Percentiles rank a stretch among this genome's conserved stretches.
phyloP scores from a whole-genome alignment of 1,140 invertebrate species.

The Pseudomyrmex cubaensis region DNA sequence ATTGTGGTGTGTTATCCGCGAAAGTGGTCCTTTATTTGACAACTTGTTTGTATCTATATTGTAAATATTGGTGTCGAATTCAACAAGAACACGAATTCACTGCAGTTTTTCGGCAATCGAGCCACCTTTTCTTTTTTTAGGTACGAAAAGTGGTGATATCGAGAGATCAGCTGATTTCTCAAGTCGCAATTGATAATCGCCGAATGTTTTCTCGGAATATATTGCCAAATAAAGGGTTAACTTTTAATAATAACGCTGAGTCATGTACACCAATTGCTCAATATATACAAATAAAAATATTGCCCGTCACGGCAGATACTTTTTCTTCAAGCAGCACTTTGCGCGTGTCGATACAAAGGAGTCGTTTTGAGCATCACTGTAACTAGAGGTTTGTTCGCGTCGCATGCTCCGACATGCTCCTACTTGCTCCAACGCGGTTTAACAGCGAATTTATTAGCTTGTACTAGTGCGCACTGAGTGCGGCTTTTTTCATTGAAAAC shows the following conservation, averaged over 20 bases:
- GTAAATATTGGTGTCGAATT: not conserved
- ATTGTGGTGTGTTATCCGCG: not conserved
- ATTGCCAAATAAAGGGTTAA: slow-evolving; percentile 12
- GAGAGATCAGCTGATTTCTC: not conserved
- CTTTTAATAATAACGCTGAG: not conserved
- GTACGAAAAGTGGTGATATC: not conserved
- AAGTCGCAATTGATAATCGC: not conserved
- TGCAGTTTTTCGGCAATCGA: not conserved
- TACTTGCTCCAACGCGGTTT: too few relatives aligned
- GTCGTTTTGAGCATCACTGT: not conserved
- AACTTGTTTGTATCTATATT: not conserved
- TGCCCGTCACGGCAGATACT: not conserved
- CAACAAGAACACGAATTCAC: not conserved
- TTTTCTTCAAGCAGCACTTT: not conserved
- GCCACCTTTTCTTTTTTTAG: not conserved
- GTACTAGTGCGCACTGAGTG: too few relatives aligned
- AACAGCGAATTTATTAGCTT: too few relatives aligned
- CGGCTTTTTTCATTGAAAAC: too few relatives aligned
- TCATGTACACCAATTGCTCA: slow-evolving; percentile 8
- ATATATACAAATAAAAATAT: not conserved
- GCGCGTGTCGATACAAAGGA: not conserved
- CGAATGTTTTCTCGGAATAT: not conserved
- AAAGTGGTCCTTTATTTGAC: not conserved
- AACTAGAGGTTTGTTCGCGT: too few relatives aligned
- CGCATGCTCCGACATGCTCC: too few relatives aligned